Conservation (phyloP, 2,888 invertebrate species). For the Harpalus rubripes region DNA sequence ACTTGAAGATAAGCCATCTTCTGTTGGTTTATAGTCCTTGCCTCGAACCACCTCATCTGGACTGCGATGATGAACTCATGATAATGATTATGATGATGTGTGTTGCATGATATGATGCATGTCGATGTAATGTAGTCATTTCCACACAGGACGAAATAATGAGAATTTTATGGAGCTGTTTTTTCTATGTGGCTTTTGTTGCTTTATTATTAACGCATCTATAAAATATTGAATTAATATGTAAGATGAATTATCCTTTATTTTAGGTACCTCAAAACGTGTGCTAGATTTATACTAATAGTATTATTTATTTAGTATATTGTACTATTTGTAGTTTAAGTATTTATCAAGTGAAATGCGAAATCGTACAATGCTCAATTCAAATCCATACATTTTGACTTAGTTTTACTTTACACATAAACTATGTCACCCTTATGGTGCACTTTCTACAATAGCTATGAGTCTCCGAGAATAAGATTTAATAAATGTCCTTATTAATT, state of each 20-base stretch:
- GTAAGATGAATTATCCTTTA: not conserved
- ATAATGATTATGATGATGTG: not conserved
- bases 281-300: constrained; percentile 3
- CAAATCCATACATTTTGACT: no score
- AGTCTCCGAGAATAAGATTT: no score
- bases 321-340: no score
- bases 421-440: no score
- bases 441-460: no score
- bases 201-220: not conserved
- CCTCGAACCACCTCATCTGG: constrained; percentile 18
- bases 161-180: not conserved
- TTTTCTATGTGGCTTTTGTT: constrained; percentile 9
- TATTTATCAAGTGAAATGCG: not conserved
- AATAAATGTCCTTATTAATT: no score
- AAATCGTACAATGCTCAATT: not conserved
- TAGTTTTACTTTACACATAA: no score
- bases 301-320: not conserved
- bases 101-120: constrained; percentile 9
- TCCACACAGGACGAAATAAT: not conserved
- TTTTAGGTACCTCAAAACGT: not conserved
- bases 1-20: no score
- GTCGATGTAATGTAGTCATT: constrained; percentile 53
- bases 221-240: not conserved
- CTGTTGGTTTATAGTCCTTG: no score
- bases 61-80: constrained; percentile 3